Base-by-base conservation (phyloP, 2,797 vertebrate genomes). In the Sternarchorhynchus goeldii region DNA sequence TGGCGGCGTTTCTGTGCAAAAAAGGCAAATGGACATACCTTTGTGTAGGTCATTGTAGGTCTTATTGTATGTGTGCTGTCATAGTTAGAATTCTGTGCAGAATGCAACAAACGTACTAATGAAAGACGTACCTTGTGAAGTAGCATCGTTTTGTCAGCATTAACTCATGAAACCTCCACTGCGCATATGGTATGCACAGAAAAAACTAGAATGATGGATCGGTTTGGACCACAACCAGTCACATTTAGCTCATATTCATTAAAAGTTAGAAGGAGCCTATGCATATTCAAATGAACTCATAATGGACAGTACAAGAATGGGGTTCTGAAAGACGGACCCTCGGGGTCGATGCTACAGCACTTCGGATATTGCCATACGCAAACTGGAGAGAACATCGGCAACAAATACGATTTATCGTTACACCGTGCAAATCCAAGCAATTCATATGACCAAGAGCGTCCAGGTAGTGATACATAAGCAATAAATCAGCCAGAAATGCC, bases 101-200 rank as follows among this genome's bases (percentile, higher is more conserved):
- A 71, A 55, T 5, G 53, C 77, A 85, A 86, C 70, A 78, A 85
- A 80, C 66, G 14, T 6, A 32, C 32, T 34, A n/a, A 32, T 76
- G 76, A 85, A 86, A 86, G 85, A 84, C 83, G 81, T 84, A 88
- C 88, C 89, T 85, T 84, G 72, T 41, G 79, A 79, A 70, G 20
- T 80, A 80, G 82, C 67, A 81, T 80, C 86, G 70, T 70, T 73
- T 89, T 88, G 88, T 92, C 90, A 88, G 85, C 90, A 91, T 86
- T 76, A 88, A 89, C 86, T 91, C 87, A 91, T 89, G 75, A 82
- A 76, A 29, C 80, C 81, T 84, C 82, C 53, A 50, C 76, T 63
- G 78, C 69, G 66, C 70, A 45, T 36, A 80, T 14, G 8, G 45
- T 50, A 50, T 12, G 14, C 8, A 50, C 45, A 50, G 10, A 12